Evolutionary conservation across 2,797 vertebrate genomes (phyloP).

Genomic region (Pangasius djambal): DNA sequence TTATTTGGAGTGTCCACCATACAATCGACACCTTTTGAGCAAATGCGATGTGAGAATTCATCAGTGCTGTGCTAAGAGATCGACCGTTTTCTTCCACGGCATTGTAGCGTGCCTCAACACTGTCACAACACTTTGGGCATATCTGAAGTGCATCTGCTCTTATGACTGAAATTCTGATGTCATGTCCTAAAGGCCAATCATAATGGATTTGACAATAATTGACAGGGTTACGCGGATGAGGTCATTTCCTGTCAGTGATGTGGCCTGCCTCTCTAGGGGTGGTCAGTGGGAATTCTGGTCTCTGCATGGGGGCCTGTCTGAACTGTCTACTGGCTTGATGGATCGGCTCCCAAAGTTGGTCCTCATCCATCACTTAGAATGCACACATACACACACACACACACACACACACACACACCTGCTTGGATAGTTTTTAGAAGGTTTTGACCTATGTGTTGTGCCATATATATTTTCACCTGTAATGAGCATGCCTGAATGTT

Average conservation of each 20-base stretch:
- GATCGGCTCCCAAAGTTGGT: constrained; percentile 43
- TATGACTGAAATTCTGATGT: constrained; percentile 38
- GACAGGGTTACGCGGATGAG: constrained; percentile 50
- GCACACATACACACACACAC: not conserved
- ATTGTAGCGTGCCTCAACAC: not conserved
- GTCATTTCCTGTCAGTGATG: constrained; percentile 55
- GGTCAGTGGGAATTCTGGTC: constrained; percentile 53
- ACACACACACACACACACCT: not conserved
- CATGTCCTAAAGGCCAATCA: constrained; percentile 34
- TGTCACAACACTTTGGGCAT: not conserved
- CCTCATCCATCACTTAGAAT: constrained; percentile 53
- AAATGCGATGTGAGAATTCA: not conserved
- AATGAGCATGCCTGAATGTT: not conserved
- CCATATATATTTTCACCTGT: not conserved
- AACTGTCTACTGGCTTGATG: constrained; percentile 54
- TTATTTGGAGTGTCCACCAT: not conserved
- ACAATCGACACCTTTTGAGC: not conserved
- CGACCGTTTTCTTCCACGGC: not conserved
- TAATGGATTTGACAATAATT: constrained; percentile 53
- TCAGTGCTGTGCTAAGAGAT: not conserved
- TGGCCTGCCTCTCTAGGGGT: constrained; percentile 46
- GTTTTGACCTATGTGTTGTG: not conserved
- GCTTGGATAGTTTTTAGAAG: not conserved
- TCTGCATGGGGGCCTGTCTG: constrained; percentile 54
- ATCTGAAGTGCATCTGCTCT: constrained; percentile 46